A percentile compares a stretch with the other conserved stretches of the same genome.
Conservation (phyloP, 2,888 invertebrate genomes). For the Pimpla rufipes region DNA sequence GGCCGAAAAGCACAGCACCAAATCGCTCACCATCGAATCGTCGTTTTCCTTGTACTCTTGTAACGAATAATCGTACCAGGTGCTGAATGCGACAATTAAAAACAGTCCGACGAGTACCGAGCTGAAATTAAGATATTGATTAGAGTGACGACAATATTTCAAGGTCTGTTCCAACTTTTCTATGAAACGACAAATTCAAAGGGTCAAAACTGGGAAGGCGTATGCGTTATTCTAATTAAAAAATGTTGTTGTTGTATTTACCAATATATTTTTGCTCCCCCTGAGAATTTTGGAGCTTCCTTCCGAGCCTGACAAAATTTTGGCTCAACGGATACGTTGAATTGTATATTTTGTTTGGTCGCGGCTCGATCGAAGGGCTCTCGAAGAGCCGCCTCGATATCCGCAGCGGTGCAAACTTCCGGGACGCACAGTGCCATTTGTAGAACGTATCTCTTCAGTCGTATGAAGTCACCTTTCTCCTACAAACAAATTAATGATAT, state of each 20-base stretch:
- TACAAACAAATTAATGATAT: slow-evolving; percentile 43
- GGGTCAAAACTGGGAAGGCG: no score
- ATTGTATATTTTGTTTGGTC: slow-evolving; percentile 67
- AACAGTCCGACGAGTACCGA: slow-evolving; percentile 63
- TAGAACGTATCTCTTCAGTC: slow-evolving; percentile 72
- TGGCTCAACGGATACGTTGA: slow-evolving; percentile 71
- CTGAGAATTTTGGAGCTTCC: slow-evolving; percentile 71
- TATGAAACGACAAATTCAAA: no score
- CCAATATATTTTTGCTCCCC: slow-evolving; percentile 73
- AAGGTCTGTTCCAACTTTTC: no score
- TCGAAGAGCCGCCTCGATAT: slow-evolving; percentile 87
- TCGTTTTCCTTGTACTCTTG: slow-evolving; percentile 26
- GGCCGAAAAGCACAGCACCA: slow-evolving; percentile 78
- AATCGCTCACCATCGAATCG: slow-evolving; percentile 44
- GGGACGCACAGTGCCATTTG: slow-evolving; percentile 88
- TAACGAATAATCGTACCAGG: slow-evolving; percentile 68
- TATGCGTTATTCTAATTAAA: no score
- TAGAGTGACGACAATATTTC: neutral
- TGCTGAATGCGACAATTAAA: slow-evolving; percentile 65
- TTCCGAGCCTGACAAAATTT: slow-evolving; percentile 72
- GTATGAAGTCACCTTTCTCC: slow-evolving; percentile 78
- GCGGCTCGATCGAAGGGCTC: slow-evolving; percentile 84
- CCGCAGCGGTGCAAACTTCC: slow-evolving; percentile 87
- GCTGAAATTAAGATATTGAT: slow-evolving; percentile 56
- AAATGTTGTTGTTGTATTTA: no score